These are phyloP conservation scores for Orussus abietinus DNA, from an alignment of 1,140 invertebrate genomes.

Conservation along the genomic window DNA sequence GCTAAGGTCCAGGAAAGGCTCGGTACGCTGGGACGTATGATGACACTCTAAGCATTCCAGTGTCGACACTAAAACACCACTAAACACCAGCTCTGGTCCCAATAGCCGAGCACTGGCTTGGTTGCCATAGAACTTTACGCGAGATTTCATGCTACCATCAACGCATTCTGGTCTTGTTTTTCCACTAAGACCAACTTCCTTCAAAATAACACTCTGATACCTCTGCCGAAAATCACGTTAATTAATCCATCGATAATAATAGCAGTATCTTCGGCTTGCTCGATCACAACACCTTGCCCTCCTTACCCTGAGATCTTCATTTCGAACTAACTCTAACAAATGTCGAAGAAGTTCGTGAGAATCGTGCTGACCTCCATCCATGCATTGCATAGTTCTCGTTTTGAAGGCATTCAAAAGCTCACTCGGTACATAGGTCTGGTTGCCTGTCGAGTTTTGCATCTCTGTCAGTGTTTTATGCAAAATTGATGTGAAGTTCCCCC, in stretches of 20 bases:
- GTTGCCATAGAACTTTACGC: slow-evolving; percentile 77
- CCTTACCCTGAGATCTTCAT: slow-evolving; percentile 42
- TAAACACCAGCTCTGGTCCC: slow-evolving; percentile 74
- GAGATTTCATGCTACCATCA: slow-evolving; percentile 68
- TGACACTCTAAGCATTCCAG: slow-evolving; percentile 86
- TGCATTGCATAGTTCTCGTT: slow-evolving; percentile 77
- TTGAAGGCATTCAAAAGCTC: slow-evolving; percentile 73
- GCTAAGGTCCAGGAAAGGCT: slow-evolving; percentile 92
- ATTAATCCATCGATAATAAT: too few relatives aligned
- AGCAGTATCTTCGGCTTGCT: too few relatives aligned
- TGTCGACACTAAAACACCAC: slow-evolving; percentile 84
- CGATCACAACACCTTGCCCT: too few relatives aligned
- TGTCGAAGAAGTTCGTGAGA: slow-evolving; percentile 91
- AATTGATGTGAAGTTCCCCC: slow-evolving; percentile 59
- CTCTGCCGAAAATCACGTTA: slow-evolving; percentile 58
- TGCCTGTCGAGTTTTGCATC: slow-evolving; percentile 48
- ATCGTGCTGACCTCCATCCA: slow-evolving; percentile 94
- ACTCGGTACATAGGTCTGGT: slow-evolving; percentile 66
- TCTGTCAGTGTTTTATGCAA: slow-evolving; percentile 41
- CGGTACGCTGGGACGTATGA: slow-evolving; percentile 78
- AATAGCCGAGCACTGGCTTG: slow-evolving; percentile 78
- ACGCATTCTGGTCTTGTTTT: slow-evolving; percentile 67
- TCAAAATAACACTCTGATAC: slow-evolving; percentile 73
- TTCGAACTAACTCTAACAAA: slow-evolving; percentile 78
- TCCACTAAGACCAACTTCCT: slow-evolving; percentile 63